These are phyloP conservation scores for Drosophila nigromelanica DNA, from an alignment of 1,140 invertebrate genomes.

Conservation along the genomic window DNA sequence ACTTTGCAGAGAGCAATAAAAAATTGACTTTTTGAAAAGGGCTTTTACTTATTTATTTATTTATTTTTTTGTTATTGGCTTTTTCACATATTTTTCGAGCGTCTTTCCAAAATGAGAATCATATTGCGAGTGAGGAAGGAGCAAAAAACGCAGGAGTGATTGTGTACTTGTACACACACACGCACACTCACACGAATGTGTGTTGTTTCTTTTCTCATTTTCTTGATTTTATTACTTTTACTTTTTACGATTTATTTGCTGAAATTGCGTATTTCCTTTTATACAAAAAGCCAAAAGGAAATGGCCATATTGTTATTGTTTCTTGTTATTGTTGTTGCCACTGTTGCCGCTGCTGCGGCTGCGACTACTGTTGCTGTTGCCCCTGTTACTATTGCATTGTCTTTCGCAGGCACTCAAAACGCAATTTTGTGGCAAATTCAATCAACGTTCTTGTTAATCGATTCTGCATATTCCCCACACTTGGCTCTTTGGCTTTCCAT, in stretches of 20 bases:
- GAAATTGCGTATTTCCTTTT: constrained; percentile 80
- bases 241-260: constrained; percentile 82
- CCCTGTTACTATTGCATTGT: constrained; percentile 49
- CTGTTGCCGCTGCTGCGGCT: constrained; percentile 19
- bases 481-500: constrained; percentile 5
- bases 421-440: constrained; percentile 71
- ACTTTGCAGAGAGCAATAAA: constrained; percentile 33
- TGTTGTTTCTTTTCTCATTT: constrained; percentile 76
- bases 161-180: background rate
- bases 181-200: background rate
- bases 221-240: constrained; percentile 82
- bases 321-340: constrained; percentile 33
- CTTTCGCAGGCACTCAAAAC: constrained; percentile 52
- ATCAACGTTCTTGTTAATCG: constrained; percentile 76
- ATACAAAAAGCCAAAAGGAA: constrained; percentile 40
- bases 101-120: constrained; percentile 23
- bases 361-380: constrained; percentile 26
- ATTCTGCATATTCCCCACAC: constrained; percentile 40
- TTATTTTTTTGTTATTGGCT: constrained; percentile 7
- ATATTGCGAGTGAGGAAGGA: constrained; percentile 13
- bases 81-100: constrained; percentile 36
- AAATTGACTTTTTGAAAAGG: constrained; percentile 27
- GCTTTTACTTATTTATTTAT: constrained; percentile 15
- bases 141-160: background rate
- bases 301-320: constrained; percentile 54